Conservation (phyloP, 2,797 vertebrate genomes). For the Urophycis tenuis region DNA sequence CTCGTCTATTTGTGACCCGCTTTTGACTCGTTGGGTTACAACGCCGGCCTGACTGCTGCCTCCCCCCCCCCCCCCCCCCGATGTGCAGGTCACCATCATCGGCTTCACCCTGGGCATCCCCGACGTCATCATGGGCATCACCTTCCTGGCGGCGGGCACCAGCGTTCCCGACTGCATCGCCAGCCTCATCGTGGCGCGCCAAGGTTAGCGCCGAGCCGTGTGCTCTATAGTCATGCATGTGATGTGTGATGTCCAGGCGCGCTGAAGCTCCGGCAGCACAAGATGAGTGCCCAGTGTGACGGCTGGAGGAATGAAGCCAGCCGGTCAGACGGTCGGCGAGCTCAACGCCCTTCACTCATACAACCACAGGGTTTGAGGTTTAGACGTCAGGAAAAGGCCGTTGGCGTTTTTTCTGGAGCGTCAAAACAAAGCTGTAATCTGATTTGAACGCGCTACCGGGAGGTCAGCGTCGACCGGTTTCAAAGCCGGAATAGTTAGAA, state of each 20-base stretch:
- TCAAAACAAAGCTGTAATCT: neutral
- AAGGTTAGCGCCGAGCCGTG: constrained; percentile 72
- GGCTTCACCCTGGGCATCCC: constrained; percentile 96
- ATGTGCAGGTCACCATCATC: constrained; percentile 84
- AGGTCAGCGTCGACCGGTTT: neutral
- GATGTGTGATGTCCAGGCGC: too few species aligned
- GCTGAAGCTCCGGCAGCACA: too few species aligned
- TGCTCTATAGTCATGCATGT: neutral
- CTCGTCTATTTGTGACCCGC: neutral
- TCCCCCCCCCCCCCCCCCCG: neutral
- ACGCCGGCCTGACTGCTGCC: neutral
- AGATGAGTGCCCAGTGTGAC: too few species aligned
- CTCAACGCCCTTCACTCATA: too few species aligned
- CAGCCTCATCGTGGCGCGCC: constrained; percentile 93
- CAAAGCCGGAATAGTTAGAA: neutral
- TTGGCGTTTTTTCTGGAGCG: too few species aligned
- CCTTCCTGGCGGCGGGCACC: constrained; percentile 95
- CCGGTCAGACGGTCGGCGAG: too few species aligned
- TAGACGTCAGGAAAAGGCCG: too few species aligned
- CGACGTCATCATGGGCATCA: constrained; percentile 99
- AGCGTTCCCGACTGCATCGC: constrained; percentile 98
- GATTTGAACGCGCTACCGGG: neutral
- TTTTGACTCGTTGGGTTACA: neutral
- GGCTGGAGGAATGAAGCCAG: too few species aligned
- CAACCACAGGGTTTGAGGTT: too few species aligned